Percentiles rank a stretch among this genome's conserved stretches.
phyloP scores from a whole-genome alignment of 2,113 vertebrate species.

The Entosphenus tridentatus region DNA sequence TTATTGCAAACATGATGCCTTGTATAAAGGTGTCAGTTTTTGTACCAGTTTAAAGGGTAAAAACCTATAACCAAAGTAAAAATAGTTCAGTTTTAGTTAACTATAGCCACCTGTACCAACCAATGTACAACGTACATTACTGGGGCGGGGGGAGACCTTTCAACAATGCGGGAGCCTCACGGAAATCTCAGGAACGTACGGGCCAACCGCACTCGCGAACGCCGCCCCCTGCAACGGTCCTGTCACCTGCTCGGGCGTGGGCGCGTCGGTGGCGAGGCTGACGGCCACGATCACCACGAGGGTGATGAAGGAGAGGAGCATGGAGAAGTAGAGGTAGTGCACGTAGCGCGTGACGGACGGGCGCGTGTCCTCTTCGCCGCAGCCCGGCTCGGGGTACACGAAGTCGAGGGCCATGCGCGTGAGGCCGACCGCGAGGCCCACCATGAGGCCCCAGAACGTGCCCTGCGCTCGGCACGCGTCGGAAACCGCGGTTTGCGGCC shows the following conservation, averaged over 20 bases:
- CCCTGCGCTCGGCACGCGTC: conserved; percentile 25
- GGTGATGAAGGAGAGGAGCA: conserved; percentile 36
- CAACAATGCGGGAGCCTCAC: background rate
- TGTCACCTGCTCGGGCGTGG: conserved; percentile 30
- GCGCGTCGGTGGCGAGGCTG: conserved; percentile 43
- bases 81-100: too few relatives aligned
- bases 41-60: too few relatives aligned
- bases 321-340: conserved; percentile 84
- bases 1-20: too few relatives aligned
- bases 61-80: too few relatives aligned
- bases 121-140: too few relatives aligned
- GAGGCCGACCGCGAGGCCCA: conserved; percentile 40
- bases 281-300: conserved; percentile 25
- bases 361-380: conserved; percentile 36
- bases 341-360: conserved; percentile 40
- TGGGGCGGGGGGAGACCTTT: background rate
- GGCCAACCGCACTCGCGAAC: background rate
- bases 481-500: too few relatives aligned
- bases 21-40: too few relatives aligned
- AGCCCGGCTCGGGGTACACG: conserved; percentile 40
- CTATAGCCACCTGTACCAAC: too few relatives aligned
- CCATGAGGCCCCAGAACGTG: conserved; percentile 50
- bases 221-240: background rate
- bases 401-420: conserved; percentile 64
- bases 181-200: too few relatives aligned